Conservation (phyloP, 1,140 invertebrate genomes). For the Drosophila pachea region DNA sequence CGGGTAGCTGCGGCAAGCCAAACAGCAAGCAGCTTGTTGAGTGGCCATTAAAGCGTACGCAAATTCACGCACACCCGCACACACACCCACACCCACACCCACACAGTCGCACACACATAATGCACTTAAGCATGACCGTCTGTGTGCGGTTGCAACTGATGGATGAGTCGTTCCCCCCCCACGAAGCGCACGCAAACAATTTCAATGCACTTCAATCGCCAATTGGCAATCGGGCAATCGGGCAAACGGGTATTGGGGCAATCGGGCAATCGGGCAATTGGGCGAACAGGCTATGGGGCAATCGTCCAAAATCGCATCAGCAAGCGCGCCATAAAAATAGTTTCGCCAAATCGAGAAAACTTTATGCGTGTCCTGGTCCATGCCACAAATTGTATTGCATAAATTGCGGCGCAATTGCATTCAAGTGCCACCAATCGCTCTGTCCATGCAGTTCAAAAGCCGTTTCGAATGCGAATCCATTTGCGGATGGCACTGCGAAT, state of each 20-base stretch:
- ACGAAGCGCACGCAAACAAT: conserved; percentile 56
- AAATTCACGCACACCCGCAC: conserved; percentile 2
- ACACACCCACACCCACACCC: conserved; percentile 7
- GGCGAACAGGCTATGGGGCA: conserved; percentile 8
- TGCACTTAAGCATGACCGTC: conserved; percentile 53
- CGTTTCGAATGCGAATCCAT: conserved; percentile 6
- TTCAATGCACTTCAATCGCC: conserved; percentile 44
- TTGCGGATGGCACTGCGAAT: no score
- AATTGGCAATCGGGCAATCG: conserved; percentile 41
- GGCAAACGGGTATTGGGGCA: conserved; percentile 8
- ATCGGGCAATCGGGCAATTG: conserved; percentile 29
- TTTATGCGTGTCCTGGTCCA: conserved; percentile 28
- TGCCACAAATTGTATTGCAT: conserved; percentile 58
- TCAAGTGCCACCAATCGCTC: conserved; percentile 22
- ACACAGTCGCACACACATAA: conserved; percentile 41
- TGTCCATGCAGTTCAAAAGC: conserved; percentile 6
- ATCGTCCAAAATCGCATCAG: conserved; percentile 39
- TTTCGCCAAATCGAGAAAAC: conserved; percentile 60
- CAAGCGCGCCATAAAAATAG: conserved; percentile 42
- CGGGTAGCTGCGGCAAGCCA: conserved; percentile 9
- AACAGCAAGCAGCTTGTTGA: conserved; percentile 22
- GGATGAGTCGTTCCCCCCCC: conserved; percentile 44
- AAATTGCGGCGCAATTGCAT: conserved; percentile 57
- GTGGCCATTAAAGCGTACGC: conserved; percentile 17
- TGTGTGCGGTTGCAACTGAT: conserved; percentile 40